A percentile compares a stretch with the other conserved stretches of the same genome.
Evolutionary conservation across 1,140 invertebrate genomes (phyloP).

Genomic region (Olivierus martensii): DNA sequence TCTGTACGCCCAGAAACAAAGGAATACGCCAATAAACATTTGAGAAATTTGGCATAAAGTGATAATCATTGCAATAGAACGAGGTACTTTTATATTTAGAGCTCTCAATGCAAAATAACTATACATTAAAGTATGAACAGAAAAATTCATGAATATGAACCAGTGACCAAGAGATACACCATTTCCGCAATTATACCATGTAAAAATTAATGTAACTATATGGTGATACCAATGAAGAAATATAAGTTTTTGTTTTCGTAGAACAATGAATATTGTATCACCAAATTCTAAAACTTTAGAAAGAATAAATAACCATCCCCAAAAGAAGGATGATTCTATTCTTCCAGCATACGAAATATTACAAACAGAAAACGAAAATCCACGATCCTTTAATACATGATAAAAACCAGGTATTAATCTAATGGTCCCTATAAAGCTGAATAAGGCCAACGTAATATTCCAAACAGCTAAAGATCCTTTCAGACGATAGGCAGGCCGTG

Average conservation of each 20-base stretch:
- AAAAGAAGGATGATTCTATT: constrained; percentile 79
- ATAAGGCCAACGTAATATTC: constrained; percentile 80
- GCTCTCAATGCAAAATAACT: constrained; percentile 86
- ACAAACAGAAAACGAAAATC: constrained; percentile 86
- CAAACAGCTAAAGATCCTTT: constrained; percentile 69
- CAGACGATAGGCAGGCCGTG: constrained; percentile 71
- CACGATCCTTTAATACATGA: constrained; percentile 67
- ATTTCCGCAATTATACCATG: constrained; percentile 94
- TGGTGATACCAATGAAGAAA: constrained; percentile 86
- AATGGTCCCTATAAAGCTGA: constrained; percentile 83
- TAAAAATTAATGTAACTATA: constrained; percentile 66
- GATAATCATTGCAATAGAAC: constrained; percentile 74
- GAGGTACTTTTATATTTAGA: constrained; percentile 68
- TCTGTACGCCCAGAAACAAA: constrained; percentile 68
- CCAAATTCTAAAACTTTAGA: constrained; percentile 86
- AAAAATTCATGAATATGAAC: constrained; percentile 98
- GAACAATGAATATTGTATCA: constrained; percentile 93
- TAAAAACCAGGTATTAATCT: constrained; percentile 76
- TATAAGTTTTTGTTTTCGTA: constrained; percentile 93
- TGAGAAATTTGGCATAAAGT: constrained; percentile 81
- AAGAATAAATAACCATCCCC: constrained; percentile 89
- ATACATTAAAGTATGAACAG: constrained; percentile 96
- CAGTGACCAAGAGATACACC: constrained; percentile 92
- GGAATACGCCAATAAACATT: constrained; percentile 84
- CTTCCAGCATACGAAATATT: constrained; percentile 78